phyloP scores from a whole-genome alignment of 2,797 vertebrate species.

The Ctenochaetus hawaiiensis region DNA sequence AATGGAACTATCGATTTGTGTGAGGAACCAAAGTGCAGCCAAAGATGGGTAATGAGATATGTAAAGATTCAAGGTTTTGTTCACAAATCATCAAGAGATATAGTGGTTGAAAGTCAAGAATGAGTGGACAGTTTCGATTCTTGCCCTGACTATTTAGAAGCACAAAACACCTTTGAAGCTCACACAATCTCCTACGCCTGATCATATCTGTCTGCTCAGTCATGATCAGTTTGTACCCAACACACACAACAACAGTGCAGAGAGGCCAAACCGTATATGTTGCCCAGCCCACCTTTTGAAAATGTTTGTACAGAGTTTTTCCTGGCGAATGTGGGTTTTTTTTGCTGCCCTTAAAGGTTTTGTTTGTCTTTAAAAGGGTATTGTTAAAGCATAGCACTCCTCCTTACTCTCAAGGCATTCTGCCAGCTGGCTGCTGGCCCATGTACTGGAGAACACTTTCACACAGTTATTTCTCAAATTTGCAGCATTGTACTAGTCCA shows the following conservation, averaged over 20 bases:
- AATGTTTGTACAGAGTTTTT: not conserved
- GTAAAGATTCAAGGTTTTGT: constrained; percentile 29
- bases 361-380: not conserved
- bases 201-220: constrained; percentile 23
- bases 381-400: not conserved
- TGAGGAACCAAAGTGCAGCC: constrained; percentile 27
- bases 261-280: constrained; percentile 8
- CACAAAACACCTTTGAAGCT: constrained; percentile 33
- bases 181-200: constrained; percentile 41
- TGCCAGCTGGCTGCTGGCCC: constrained; percentile 44
- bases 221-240: constrained; percentile 28
- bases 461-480: constrained; percentile 13
- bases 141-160: constrained; percentile 15
- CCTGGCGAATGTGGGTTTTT: not conserved
- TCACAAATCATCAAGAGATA: constrained; percentile 10
- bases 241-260: constrained; percentile 5
- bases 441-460: constrained; percentile 9
- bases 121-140: constrained; percentile 55
- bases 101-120: constrained; percentile 37
- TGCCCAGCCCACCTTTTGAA: constrained; percentile 13
- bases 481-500: not conserved
- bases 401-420: constrained; percentile 17
- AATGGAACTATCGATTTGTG: constrained; percentile 49
- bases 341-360: constrained; percentile 7
- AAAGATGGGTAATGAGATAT: constrained; percentile 24